Base-by-base conservation (phyloP, 2,113 vertebrate species). In the Talpa occidentalis region DNA sequence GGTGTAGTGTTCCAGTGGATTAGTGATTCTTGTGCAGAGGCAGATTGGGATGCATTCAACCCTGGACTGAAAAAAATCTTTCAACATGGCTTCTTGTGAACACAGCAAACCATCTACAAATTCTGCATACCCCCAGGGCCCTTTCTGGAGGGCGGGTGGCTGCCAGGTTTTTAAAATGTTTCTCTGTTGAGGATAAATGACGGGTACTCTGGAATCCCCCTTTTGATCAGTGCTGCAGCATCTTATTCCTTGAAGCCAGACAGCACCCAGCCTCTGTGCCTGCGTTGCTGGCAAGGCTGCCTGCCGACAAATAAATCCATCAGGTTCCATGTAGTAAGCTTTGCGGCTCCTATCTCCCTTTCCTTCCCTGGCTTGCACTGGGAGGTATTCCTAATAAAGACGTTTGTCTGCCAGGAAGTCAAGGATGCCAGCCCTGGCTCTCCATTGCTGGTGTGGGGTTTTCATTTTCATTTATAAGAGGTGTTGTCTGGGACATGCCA, bases 401-500 rank as follows among this genome's bases (percentile, higher is more conserved):
- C n/a, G 35, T 62, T 30, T 7, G 3, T 78, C 80, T 83, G 30
- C 6, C n/a, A 62, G 56, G 35, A 26, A 83, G 62, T 60, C 82
- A 10, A 19, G 80, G 82, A 37, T 49, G 95, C 77, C 60, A 86
- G 19, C 22, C 24, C 49, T 8, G 22, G 67, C 66, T 79, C 79
- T 9, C 22, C 3, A 89, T 88, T 74, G 78, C 93, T 24, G 0
- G 3, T 26, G 2, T 1, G 1, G 16, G 35, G 1, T 37, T 93
- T 96, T 96, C 70, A 72, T 95, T 93, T 93, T 81, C 88, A 76
- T 76, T 97, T 97, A 85, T 76, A 94, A 90, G 12, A 8, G 14
- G 11, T 47, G 74, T 73, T n/a, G 78, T 72, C 82, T 87, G 52
- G 86, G 67, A 62, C 30, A 37, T 14, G 47, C 56, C 80, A 80